Conservation (phyloP, 2,113 vertebrate genomes). For the Cyanoramphus novaezelandiae region DNA sequence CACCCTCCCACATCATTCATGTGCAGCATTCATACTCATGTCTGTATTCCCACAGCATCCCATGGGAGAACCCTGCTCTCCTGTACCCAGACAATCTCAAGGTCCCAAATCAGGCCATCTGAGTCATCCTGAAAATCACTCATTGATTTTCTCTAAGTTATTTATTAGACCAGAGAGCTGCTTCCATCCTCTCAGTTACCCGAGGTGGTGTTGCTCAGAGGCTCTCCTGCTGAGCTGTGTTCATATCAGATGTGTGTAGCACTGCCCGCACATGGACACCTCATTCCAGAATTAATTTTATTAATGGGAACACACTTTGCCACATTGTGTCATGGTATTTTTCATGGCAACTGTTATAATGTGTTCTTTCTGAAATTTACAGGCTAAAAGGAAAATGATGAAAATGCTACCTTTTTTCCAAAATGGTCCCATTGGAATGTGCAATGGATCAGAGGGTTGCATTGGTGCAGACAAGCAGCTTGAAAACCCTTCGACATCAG, state of each 20-base stretch:
- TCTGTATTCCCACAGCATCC: neutral
- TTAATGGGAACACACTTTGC: neutral
- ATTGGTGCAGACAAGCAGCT: neutral
- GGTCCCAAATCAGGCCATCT: neutral
- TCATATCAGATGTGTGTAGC: rapidly evolving
- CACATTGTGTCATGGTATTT: neutral
- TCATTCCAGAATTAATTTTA: neutral
- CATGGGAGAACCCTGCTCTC: neutral
- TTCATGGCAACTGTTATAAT: neutral
- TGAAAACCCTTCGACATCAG: neutral
- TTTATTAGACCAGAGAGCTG: neutral
- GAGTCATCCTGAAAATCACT: neutral
- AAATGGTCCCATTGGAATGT: slow-evolving; percentile 33
- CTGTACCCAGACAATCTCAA: neutral
- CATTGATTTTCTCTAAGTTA: neutral
- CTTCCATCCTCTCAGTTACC: neutral
- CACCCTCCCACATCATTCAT: neutral
- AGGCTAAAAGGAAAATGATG: slow-evolving; percentile 55
- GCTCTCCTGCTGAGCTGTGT: neutral
- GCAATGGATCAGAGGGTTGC: neutral
- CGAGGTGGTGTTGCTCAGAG: neutral
- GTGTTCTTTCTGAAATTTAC: slow-evolving; percentile 32
- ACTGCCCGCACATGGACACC: neutral
- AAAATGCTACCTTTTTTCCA: slow-evolving; percentile 62
- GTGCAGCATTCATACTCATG: neutral